These are phyloP conservation scores for Stenodema calcarata DNA, from an alignment of 2,888 invertebrate species.

Conservation along the genomic window DNA sequence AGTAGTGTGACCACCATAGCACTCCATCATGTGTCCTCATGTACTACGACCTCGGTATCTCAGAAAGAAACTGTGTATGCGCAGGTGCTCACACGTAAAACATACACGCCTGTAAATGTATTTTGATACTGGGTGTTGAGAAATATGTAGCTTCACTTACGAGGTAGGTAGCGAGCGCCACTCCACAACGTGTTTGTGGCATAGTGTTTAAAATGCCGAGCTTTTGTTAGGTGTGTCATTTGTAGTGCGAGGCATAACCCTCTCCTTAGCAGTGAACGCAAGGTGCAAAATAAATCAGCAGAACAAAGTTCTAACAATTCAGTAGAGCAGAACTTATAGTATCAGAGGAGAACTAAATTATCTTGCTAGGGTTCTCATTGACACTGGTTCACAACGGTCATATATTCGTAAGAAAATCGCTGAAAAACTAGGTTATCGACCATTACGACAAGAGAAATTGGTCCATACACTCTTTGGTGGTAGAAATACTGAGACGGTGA, in stretches of 20 bases:
- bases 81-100: too few species aligned
- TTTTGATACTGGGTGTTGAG: too few species aligned
- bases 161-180: too few species aligned
- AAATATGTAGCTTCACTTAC: too few species aligned
- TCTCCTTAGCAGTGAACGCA: background rate
- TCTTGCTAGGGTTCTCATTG: background rate
- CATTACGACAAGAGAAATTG: slow-evolving; percentile 48
- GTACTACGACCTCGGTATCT: too few species aligned
- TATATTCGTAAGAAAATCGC: slow-evolving; percentile 29
- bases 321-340: background rate
- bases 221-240: background rate
- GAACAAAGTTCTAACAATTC: background rate
- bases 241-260: background rate
- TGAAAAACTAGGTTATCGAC: slow-evolving; percentile 30
- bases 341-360: background rate
- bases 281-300: background rate
- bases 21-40: too few species aligned
- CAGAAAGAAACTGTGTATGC: too few species aligned
- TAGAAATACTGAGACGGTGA: background rate
- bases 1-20: too few species aligned
- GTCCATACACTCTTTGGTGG: slow-evolving; percentile 31
- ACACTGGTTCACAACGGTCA: background rate
- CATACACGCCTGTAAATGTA: too few species aligned
- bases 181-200: too few species aligned
- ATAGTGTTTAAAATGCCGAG: too few species aligned